Percentiles rank a stretch among this genome's conserved stretches.
Conservation (phyloP, 53 echinoderm and acorn worm genomes). For the Paelopatides confundens region DNA sequence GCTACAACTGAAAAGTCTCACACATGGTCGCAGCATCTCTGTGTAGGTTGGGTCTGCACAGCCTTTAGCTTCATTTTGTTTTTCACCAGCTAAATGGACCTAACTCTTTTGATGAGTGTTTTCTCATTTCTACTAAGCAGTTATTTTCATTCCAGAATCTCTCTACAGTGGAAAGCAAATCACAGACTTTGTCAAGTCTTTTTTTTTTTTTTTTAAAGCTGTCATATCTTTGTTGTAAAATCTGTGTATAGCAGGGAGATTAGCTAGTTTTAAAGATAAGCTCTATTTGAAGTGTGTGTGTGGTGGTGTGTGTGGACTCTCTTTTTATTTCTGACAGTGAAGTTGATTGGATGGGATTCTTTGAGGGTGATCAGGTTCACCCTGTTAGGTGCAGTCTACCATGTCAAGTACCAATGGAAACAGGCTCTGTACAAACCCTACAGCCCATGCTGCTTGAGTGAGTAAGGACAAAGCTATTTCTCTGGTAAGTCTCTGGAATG, state of each 20-base stretch:
- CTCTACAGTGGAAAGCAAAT: neutral
- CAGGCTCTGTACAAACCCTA: neutral
- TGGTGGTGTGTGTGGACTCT: no score
- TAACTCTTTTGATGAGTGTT: no score
- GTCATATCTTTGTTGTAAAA: no score
- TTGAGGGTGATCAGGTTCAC: slow-evolving; percentile 4
- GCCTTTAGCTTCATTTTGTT: neutral
- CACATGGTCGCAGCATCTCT: neutral
- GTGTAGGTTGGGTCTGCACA: neutral
- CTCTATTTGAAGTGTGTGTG: slow-evolving; percentile 23
- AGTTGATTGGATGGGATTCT: slow-evolving; percentile 14
- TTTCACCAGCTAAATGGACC: neutral
- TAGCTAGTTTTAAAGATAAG: slow-evolving; percentile 9
- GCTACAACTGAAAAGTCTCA: neutral
- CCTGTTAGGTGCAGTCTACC: neutral
- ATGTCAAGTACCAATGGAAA: slow-evolving; percentile 12
- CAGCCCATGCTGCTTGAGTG: slow-evolving; percentile 23
- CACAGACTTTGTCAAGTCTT: neutral
- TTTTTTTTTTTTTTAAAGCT: neutral
- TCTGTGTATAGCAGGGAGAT: neutral
- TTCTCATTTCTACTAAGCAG: neutral
- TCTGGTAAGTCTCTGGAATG: slow-evolving; percentile 28
- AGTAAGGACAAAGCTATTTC: slow-evolving; percentile 36
- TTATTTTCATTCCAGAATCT: neutral
- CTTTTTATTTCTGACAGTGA: neutral